Conservation (phyloP, 2,113 vertebrate species). For the Catharus bicknelli region DNA sequence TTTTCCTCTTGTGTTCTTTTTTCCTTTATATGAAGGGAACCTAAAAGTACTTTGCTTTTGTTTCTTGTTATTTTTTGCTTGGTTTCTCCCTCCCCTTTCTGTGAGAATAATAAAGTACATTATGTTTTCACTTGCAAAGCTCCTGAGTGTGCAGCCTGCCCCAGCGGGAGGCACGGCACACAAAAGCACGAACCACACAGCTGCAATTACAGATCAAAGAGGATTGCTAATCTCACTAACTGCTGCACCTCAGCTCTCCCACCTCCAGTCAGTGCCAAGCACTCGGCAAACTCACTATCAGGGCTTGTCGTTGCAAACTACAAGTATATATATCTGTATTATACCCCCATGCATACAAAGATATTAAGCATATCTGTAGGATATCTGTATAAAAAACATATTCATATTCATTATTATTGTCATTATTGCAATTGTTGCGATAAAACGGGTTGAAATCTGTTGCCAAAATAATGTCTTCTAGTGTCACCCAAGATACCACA, state of each 20-base stretch:
- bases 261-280: not conserved
- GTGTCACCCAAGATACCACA: not conserved
- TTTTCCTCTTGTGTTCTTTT: not conserved
- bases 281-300: not conserved
- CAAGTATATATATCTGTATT: not conserved
- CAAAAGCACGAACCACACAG: not conserved
- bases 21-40: not conserved
- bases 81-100: not conserved
- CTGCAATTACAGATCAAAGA: not conserved
- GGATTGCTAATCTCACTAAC: not conserved
- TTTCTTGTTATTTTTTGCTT: constrained; percentile 28
- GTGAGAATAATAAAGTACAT: not conserved
- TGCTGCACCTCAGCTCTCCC: not conserved
- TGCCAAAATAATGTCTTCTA: not conserved
- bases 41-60: constrained; percentile 4
- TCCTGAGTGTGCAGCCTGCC: not conserved
- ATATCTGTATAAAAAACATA: not conserved
- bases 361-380: not conserved
- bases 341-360: not conserved
- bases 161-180: not conserved
- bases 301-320: not conserved
- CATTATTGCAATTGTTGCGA: not conserved
- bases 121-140: not conserved
- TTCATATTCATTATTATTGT: not conserved
- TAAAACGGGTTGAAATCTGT: not conserved